Conservation (phyloP, 1,140 invertebrate species). For the Drepana arcuata region DNA sequence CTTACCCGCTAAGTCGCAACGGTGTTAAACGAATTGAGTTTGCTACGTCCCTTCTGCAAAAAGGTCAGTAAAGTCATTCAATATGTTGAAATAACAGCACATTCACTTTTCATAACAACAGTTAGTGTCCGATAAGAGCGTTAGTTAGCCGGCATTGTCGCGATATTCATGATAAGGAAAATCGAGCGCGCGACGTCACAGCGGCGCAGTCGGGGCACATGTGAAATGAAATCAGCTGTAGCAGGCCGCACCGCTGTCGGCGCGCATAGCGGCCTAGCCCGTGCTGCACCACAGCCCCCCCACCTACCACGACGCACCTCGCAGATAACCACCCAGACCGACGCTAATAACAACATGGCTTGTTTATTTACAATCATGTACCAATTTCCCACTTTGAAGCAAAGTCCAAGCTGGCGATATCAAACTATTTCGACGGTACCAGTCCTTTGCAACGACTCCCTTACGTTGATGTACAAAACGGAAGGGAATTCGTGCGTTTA, state of each 20-base stretch:
- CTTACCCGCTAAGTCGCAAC: constrained; percentile 24
- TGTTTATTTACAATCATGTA: constrained; percentile 59
- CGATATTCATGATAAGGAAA: constrained; percentile 18
- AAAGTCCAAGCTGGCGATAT: no score
- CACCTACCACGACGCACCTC: constrained; percentile 20
- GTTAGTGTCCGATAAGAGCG: constrained; percentile 16
- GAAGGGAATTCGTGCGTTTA: no score
- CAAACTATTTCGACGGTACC: no score
- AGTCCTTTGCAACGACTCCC: no score
- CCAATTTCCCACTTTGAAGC: no score
- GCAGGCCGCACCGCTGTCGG: no score
- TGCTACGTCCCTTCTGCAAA: no score
- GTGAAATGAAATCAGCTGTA: constrained; percentile 70
- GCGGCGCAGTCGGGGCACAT: constrained; percentile 33
- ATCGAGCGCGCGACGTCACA: constrained; percentile 33
- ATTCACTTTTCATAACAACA: constrained; percentile 29
- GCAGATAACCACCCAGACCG: constrained; percentile 31
- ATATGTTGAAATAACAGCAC: constrained; percentile 16
- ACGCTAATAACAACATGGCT: constrained; percentile 47
- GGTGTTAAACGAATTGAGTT: no score
- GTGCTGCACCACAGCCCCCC: constrained; percentile 37
- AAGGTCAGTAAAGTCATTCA: no score
- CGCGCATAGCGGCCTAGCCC: constrained; percentile 11
- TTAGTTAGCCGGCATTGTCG: constrained; percentile 43
- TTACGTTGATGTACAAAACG: no score